phyloP scores from a whole-genome alignment of 2,888 invertebrate species.

The Drosophila eohydei region DNA sequence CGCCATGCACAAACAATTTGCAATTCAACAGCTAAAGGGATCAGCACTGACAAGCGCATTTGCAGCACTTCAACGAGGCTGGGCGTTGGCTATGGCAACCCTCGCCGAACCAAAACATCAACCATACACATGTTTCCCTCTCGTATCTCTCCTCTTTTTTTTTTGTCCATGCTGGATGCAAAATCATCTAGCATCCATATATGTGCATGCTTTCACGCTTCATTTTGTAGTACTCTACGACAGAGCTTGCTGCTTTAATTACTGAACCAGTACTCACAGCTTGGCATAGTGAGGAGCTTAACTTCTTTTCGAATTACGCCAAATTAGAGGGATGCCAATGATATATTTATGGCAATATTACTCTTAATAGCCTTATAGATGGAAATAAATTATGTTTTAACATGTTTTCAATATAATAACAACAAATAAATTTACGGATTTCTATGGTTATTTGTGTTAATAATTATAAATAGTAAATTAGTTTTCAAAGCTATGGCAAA shows the following conservation, averaged over 20 bases:
- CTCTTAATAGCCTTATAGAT: too few species aligned
- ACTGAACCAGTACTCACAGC: background rate
- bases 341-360: too few species aligned
- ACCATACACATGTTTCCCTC: constrained; percentile 49
- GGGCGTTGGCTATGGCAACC: background rate
- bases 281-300: background rate
- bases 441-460: too few species aligned
- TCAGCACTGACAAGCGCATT: constrained; percentile 80
- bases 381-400: too few species aligned
- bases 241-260: background rate
- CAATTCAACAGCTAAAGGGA: constrained; percentile 80
- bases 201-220: constrained; percentile 21
- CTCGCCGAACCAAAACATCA: constrained; percentile 28
- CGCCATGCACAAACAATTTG: constrained; percentile 80
- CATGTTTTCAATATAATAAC: too few species aligned
- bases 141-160: constrained; percentile 3
- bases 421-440: too few species aligned
- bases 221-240: constrained; percentile 36
- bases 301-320: background rate
- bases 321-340: too few species aligned
- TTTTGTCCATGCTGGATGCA: constrained; percentile 4
- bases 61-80: constrained; percentile 39
- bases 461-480: too few species aligned
- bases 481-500: too few species aligned
- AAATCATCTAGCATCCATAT: constrained; percentile 47